Percentiles rank a stretch among this genome's conserved stretches.
phyloP scores from a whole-genome alignment of 2,888 invertebrate genomes.

The Thereva nobilitata region DNA sequence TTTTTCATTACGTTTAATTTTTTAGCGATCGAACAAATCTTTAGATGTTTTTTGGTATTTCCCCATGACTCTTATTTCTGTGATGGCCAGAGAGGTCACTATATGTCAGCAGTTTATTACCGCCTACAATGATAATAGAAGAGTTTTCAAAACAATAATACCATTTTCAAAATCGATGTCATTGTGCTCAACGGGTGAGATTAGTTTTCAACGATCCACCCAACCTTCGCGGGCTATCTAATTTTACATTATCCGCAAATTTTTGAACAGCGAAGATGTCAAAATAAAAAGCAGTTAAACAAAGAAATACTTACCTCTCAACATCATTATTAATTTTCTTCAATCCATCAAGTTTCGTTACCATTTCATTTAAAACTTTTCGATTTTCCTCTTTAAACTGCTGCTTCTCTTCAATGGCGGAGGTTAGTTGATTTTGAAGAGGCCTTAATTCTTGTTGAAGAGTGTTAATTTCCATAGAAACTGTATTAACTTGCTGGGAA shows the following conservation, averaged over 20 bases:
- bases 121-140: too few species aligned
- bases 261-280: neutral
- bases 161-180: too few species aligned
- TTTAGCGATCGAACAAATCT: too few species aligned
- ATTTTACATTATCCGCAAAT: neutral
- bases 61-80: too few species aligned
- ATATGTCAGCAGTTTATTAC: too few species aligned
- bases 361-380: constrained; percentile 46
- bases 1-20: too few species aligned
- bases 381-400: constrained; percentile 49
- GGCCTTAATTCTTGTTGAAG: constrained; percentile 60
- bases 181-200: too few species aligned
- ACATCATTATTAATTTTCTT: constrained; percentile 53
- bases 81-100: too few species aligned
- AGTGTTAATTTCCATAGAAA: constrained; percentile 53
- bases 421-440: constrained; percentile 47
- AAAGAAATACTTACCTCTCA: constrained; percentile 47
- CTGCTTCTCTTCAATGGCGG: constrained; percentile 56
- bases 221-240: too few species aligned
- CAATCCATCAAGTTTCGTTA: constrained; percentile 47
- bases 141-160: too few species aligned
- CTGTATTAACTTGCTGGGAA: constrained; percentile 46
- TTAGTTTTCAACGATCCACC: too few species aligned
- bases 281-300: neutral
- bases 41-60: too few species aligned